Evolutionary conservation across 2,113 vertebrate genomes (phyloP).

Genomic region (Sardina pilchardus): DNA sequence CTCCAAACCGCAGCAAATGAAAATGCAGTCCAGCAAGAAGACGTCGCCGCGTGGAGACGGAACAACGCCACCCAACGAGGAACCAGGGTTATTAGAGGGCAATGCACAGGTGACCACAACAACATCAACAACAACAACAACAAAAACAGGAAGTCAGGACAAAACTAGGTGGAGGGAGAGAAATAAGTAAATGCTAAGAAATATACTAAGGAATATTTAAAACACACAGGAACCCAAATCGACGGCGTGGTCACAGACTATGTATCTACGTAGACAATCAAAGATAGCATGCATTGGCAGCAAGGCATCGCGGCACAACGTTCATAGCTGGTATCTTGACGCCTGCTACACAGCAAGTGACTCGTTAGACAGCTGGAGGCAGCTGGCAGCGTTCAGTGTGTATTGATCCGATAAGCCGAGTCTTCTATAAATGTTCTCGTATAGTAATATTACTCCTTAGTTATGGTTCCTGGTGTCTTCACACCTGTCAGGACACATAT

Average conservation of each 20-base stretch:
- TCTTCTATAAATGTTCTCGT: too few species aligned
- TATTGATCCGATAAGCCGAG: too few species aligned
- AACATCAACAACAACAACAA: not conserved
- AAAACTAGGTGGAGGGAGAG: not conserved
- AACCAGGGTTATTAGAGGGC: conserved; percentile 51
- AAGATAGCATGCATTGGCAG: too few species aligned
- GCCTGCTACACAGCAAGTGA: too few species aligned
- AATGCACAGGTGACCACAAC: conserved; percentile 60
- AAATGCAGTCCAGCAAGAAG: conserved; percentile 87
- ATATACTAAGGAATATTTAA: not conserved
- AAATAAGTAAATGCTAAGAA: not conserved
- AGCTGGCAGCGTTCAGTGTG: too few species aligned
- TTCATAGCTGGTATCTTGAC: too few species aligned
- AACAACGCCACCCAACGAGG: conserved; percentile 58
- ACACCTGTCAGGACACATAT: too few species aligned
- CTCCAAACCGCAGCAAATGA: conserved; percentile 89
- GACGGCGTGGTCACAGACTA: not conserved
- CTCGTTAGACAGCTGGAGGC: too few species aligned
- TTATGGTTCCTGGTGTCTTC: not conserved
- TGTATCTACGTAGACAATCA: not conserved
- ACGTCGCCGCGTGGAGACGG: conserved; percentile 62
- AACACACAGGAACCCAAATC: not conserved
- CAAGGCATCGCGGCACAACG: too few species aligned
- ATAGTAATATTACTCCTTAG: too few species aligned
- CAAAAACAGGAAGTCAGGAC: not conserved